Base-by-base conservation (phyloP, 1,140 invertebrate species). In the Hermatobates lingyangjiaoensis region DNA sequence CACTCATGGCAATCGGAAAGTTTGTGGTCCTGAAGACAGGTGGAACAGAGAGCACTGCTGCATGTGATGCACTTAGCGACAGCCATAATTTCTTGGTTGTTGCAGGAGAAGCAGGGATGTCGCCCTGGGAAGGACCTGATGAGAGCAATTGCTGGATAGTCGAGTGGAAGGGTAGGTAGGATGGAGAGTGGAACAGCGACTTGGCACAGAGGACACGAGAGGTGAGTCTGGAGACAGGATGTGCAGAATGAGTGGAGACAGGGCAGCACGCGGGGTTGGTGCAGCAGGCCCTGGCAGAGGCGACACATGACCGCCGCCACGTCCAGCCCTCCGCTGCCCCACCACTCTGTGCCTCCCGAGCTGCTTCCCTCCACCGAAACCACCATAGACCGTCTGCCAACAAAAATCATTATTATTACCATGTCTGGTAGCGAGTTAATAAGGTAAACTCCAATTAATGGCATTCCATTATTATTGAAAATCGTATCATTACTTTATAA, bases 11-110 rank as follows among this genome's bases (percentile, higher is more conserved):
- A 69, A 54, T 58, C 64, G 39, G 85, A 81, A n/a, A 86, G 94
- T 66, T 94, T 87, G 66, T 98, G 93, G 42, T 91, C 91, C 77
- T 92, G 93, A 58, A 92, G 87, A 76, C 93, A 98, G 62, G 93
- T 92, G 42, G 84, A 77, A 69, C 93, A 98, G 40, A 98, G 76
- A 64, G 87, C 91, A 62, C 92, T 92, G 56, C 82, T 82, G 69
- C 93, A 98, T 65, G 96, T 90, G 61, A 89, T 81, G 68, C 93
- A 98, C 59, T 85, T 81, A 55, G 84, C 86, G 58, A 89, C 83
- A 23, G 85, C 85, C 74, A 81, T 80, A 3, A 79, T 76, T 64
- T 85, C 81, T 62, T 80, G 83, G 30, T 79, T 83, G 64, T 90
- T 87, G 72, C 87, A 90, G 61, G 82, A 82, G 50, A 84, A 89